Percentiles rank a stretch among this genome's conserved stretches.
Evolutionary conservation across 2,797 vertebrate species (phyloP).

Genomic region (Muraenolepis orangiensis): DNA sequence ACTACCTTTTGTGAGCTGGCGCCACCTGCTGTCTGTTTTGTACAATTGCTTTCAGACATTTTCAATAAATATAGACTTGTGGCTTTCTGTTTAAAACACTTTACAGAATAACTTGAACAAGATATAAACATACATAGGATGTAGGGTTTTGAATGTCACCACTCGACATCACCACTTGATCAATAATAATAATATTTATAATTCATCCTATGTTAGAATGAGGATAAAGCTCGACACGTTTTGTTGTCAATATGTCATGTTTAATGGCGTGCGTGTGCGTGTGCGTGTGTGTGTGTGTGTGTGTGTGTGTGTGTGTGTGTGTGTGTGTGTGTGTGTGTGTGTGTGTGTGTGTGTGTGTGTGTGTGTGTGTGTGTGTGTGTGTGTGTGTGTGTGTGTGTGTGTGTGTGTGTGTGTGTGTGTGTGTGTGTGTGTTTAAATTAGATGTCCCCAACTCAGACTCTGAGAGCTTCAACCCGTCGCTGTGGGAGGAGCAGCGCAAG

Average conservation of each 20-base stretch:
- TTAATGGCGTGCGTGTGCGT: no score
- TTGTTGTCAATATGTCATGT: no score
- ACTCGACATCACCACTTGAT: no score
- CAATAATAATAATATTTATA: not conserved
- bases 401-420: no score
- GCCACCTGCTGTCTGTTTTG: conserved; percentile 53
- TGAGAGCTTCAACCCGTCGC: conserved; percentile 94
- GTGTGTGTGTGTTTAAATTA: conserved; percentile 31
- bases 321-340: no score
- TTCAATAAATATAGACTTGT: not conserved
- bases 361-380: not conserved
- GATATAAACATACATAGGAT: no score
- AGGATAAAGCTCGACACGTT: not conserved
- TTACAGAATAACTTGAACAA: not conserved
- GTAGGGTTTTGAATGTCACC: not conserved
- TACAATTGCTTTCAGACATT: conserved; percentile 1
- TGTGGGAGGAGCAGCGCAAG: conserved; percentile 97
- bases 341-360: no score
- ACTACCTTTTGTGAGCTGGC: conserved; percentile 9
- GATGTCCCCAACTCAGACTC: conserved; percentile 88
- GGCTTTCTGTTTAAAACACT: not conserved
- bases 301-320: not conserved
- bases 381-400: no score
- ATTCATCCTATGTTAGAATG: not conserved
- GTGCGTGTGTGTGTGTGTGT: no score